These are phyloP conservation scores for Drosophila mettleri DNA, from an alignment of 2,888 invertebrate species.

Conservation along the genomic window DNA sequence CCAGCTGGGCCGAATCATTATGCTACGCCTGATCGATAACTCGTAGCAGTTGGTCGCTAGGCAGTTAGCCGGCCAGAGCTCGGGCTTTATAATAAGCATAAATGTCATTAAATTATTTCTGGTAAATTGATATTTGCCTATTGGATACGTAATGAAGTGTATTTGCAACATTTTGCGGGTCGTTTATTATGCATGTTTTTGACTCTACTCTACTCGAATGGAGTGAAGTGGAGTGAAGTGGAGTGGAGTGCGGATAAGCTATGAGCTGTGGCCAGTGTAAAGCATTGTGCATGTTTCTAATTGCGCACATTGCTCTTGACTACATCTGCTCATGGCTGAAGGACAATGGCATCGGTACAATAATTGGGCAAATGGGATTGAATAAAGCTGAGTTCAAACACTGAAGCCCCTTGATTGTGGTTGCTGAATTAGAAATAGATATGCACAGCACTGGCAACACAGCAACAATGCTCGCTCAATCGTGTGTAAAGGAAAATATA, in stretches of 20 bases:
- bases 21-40: conserved; percentile 29
- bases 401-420: neutral
- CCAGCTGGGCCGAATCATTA: conserved; percentile 28
- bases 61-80: neutral
- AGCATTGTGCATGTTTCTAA: conserved; percentile 41
- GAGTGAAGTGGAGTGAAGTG: neutral
- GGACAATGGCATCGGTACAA: neutral
- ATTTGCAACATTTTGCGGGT: conserved; percentile 31
- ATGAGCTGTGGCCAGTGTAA: conserved; percentile 11
- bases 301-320: conserved; percentile 27
- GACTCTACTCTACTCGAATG: neutral
- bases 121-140: conserved; percentile 56
- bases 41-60: neutral
- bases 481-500: neutral
- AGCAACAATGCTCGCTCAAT: neutral
- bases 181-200: conserved; percentile 29
- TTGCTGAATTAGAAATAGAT: conserved; percentile 4
- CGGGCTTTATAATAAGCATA: conserved; percentile 44
- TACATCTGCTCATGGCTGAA: conserved; percentile 9
- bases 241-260: neutral
- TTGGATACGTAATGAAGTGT: conserved; percentile 58
- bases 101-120: conserved; percentile 61
- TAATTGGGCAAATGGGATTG: conserved; percentile 29
- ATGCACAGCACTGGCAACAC: neutral
- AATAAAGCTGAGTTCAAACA: conserved; percentile 20